A percentile compares a stretch with the other conserved stretches of the same genome.
phyloP scores from a whole-genome alignment of 92 coral and sea anemone species.

The Meandrina meandrites region DNA sequence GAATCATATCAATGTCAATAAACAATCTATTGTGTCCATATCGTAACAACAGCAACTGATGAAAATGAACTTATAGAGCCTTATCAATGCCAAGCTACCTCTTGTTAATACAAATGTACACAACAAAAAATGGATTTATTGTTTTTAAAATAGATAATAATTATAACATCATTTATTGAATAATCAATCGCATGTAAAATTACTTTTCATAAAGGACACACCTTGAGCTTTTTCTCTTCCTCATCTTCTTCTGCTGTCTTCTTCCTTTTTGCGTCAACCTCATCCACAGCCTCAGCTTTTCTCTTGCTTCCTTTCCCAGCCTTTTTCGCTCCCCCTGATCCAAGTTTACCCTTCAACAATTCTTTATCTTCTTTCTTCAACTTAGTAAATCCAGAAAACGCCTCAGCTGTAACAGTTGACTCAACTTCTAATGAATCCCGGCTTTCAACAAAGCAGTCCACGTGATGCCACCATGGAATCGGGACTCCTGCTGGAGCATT shows the following conservation, averaged over 20 bases:
- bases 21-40: no score
- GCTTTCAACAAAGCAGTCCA: constrained; percentile 76
- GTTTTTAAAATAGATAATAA: no score
- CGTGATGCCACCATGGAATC: constrained; percentile 93
- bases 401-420: constrained; percentile 73
- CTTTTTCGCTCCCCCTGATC: constrained; percentile 59
- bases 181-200: no score
- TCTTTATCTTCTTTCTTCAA: constrained; percentile 83
- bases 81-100: no score
- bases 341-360: constrained; percentile 79
- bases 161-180: no score
- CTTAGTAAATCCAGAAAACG: constrained; percentile 79
- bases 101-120: no score
- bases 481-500: constrained; percentile 74
- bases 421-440: constrained; percentile 73
- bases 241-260: constrained; percentile 74
- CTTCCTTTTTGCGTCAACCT: constrained; percentile 57
- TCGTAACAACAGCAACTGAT: no score
- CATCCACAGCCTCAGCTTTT: constrained; percentile 61
- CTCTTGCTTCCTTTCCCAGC: constrained; percentile 67
- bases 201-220: background rate
- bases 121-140: no score
- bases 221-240: constrained; percentile 84
- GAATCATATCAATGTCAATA: no score
- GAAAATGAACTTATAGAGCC: no score